Percentiles rank a stretch among this genome's conserved stretches.
Conservation (phyloP, 2,888 invertebrate species). For the Dryadula phaetusa region DNA sequence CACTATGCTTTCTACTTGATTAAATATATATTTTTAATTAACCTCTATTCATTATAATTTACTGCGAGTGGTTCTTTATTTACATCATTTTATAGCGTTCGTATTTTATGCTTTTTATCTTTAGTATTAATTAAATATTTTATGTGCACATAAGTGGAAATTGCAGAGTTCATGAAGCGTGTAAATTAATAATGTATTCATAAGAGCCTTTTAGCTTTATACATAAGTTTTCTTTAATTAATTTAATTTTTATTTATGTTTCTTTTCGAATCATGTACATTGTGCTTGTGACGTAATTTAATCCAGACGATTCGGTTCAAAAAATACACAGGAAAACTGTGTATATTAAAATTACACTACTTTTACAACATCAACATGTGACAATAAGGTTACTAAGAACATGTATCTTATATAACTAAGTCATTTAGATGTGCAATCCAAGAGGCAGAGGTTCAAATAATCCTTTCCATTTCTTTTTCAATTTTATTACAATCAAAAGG, state of each 20-base stretch:
- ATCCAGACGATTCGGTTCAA: too few relatives aligned
- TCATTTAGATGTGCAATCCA: too few relatives aligned
- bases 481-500: too few relatives aligned
- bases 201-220: constrained; percentile 14
- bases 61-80: constrained; percentile 31
- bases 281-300: too few relatives aligned
- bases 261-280: not conserved
- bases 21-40: constrained; percentile 68
- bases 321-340: too few relatives aligned
- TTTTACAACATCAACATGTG: too few relatives aligned
- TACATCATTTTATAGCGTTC: constrained; percentile 19
- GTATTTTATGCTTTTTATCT: constrained; percentile 25
- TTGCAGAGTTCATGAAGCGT: constrained; percentile 10
- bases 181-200: constrained; percentile 14
- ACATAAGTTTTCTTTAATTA: constrained; percentile 1
- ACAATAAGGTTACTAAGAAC: too few relatives aligned
- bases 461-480: too few relatives aligned
- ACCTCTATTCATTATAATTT: constrained; percentile 32
- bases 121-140: constrained; percentile 25
- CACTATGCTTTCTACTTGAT: constrained; percentile 70
- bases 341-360: too few relatives aligned
- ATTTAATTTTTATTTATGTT: not conserved
- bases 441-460: too few relatives aligned
- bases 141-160: constrained; percentile 9
- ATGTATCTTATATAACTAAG: too few relatives aligned